Percentiles rank a stretch among this genome's conserved stretches.
phyloP scores from a whole-genome alignment of 2,797 vertebrate species.

The Ctenosaura bakeri region DNA sequence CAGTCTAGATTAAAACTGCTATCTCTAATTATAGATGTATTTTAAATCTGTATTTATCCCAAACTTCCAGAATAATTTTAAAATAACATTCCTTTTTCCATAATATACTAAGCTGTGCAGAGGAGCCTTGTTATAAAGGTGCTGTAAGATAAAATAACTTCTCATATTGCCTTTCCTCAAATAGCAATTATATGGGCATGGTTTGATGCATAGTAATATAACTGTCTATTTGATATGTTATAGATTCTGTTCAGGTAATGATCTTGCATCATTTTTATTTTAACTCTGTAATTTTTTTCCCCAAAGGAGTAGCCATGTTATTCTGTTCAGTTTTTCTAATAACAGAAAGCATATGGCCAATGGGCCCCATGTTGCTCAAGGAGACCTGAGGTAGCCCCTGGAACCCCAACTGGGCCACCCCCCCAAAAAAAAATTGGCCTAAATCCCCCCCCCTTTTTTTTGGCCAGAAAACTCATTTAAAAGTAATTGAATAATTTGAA shows the following conservation, averaged over 20 bases:
- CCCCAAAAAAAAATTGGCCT: no score
- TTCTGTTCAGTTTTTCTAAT: background rate
- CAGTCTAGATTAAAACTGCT: background rate
- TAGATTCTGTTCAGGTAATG: background rate
- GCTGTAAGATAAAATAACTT: background rate
- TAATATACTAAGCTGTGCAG: background rate
- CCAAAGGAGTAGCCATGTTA: background rate
- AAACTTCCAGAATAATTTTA: background rate
- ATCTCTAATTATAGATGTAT: background rate
- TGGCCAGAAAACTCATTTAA: no score
- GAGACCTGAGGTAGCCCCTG: no score
- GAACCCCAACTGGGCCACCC: no score
- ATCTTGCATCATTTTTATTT: background rate
- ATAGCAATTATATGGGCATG: background rate
- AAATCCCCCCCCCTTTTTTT: no score
- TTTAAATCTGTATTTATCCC: background rate
- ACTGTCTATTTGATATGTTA: background rate
- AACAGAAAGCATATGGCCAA: no score
- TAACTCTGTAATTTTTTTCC: background rate
- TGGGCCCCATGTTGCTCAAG: no score
- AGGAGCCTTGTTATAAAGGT: background rate
- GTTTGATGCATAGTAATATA: background rate
- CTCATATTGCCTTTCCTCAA: background rate
- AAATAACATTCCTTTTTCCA: background rate
- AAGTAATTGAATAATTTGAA: no score